Percentiles rank a stretch among this genome's conserved stretches.
phyloP scores from a whole-genome alignment of 1,140 invertebrate species.

The Acromyrmex heyeri region DNA sequence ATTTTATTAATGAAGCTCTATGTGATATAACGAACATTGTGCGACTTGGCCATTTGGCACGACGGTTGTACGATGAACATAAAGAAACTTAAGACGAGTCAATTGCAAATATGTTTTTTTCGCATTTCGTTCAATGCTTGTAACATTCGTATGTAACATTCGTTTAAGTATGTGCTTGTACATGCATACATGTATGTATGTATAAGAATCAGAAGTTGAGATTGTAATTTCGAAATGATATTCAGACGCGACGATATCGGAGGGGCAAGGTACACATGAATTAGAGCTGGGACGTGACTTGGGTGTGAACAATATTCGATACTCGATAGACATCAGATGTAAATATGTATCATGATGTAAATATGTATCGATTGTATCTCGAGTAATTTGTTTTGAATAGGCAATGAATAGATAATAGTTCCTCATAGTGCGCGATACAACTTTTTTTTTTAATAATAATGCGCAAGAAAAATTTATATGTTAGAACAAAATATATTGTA shows the following conservation, averaged over 20 bases:
- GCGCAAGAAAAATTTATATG: background rate
- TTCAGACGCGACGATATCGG: conserved; percentile 24
- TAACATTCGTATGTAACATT: background rate
- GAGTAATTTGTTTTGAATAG: background rate
- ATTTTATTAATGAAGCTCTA: conserved; percentile 36
- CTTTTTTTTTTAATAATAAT: conserved; percentile 1
- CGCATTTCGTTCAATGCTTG: conserved; percentile 7
- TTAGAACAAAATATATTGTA: background rate
- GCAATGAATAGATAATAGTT: background rate
- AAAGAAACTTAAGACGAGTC: conserved; percentile 23
- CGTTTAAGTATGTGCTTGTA: background rate
- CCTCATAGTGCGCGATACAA: background rate
- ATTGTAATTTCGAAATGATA: conserved; percentile 33
- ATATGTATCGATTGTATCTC: conserved; percentile 28
- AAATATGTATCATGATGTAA: background rate
- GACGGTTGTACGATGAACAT: conserved; percentile 27
- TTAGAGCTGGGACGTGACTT: background rate
- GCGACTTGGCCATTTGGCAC: conserved; percentile 54
- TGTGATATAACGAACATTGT: conserved; percentile 38
- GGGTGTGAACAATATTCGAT: conserved; percentile 18
- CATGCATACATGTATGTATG: background rate
- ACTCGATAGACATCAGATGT: background rate
- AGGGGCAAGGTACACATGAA: conserved; percentile 20
- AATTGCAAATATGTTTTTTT: conserved; percentile 8
- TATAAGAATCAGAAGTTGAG: conserved; percentile 19